Percentiles rank a stretch among this genome's conserved stretches.
phyloP scores from a whole-genome alignment of 2,888 invertebrate species.

The Nemotelus nigrinus region DNA sequence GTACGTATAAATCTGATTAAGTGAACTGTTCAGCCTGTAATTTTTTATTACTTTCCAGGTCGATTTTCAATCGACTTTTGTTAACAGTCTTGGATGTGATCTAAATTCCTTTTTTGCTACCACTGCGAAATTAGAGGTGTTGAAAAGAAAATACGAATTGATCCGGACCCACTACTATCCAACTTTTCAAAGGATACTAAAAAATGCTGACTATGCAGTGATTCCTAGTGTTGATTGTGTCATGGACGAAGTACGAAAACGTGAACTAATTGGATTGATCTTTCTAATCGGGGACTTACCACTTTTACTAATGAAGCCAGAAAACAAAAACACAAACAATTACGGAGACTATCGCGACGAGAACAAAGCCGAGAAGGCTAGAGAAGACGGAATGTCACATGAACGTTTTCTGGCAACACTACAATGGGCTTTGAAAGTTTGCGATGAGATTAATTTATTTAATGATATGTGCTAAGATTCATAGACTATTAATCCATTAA shows the following conservation, averaged over 20 bases:
- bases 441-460: not conserved
- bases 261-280: conserved; percentile 8
- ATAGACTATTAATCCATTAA: too few species aligned
- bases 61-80: conserved; percentile 63
- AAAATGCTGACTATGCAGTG: conserved; percentile 53
- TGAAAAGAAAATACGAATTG: conserved; percentile 49
- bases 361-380: conserved; percentile 55
- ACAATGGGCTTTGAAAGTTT: conserved; percentile 11
- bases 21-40: not conserved
- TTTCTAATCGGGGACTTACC: not conserved
- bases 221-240: conserved; percentile 12
- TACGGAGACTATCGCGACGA: conserved; percentile 32
- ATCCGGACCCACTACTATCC: conserved; percentile 49
- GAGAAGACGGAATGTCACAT: conserved; percentile 61
- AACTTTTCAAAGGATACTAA: conserved; percentile 53
- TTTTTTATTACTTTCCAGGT: conserved; percentile 53
- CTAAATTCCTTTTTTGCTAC: conserved; percentile 52
- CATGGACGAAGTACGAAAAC: conserved; percentile 1
- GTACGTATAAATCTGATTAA: conserved; percentile 57
- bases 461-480: not conserved
- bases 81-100: conserved; percentile 55
- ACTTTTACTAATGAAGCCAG: not conserved
- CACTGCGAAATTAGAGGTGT: conserved; percentile 48
- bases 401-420: not conserved
- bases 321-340: not conserved